Base-by-base conservation (phyloP, 2,888 invertebrate species). In the Pogonocherus hispidulus region DNA sequence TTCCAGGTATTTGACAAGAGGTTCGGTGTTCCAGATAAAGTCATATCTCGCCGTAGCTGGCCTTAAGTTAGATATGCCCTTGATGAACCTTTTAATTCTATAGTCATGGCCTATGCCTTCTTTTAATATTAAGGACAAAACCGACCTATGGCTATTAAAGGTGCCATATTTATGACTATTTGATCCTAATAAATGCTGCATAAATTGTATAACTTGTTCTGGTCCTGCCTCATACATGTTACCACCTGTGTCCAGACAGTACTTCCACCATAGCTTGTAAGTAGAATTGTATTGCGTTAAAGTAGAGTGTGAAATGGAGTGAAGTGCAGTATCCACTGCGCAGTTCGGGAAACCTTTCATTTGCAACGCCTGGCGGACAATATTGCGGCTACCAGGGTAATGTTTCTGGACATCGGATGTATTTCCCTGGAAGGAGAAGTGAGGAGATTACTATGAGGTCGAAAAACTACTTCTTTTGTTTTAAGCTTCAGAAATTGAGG, bases 401-500 rank as follows among this genome's bases (percentile, higher is more conserved):
- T 9, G 54, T n/a, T 32, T 8, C 16, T 35, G 19, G 27, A 5
- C 19, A 54, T 6, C 18, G 54, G 54, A 19, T 54, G 54, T 47
- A 11, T 20, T 20, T 20, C 20, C 19, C 47, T 47, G 20, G 19
- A 47, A 47, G 19, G 47, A 20, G 20, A 47, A 20, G 20, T 11
- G 9, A 47, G 20, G 3, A 47, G 20, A 11, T 47, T 20, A 47
- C 1, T 0, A 37, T 37, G 11, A n/a, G 37, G 37, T 37, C n/a
- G n/a, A 11, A n/a, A n/a, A 14, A 55, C 19, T 3, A 18, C 14
- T 55, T 55, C 55, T 4, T 18, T 16, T n/a, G n/a, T n/a, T 35
- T 5, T 14, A 11, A 55, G 27, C 14, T 27, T 35, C 27, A 16
- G 9, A 44, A 68, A 64, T 35, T 52, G 52, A 11, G 66, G 69